Evolutionary conservation across 64 coral and sea anemone species (phyloP), one percentile per base, ranked within the genome.

Genomic region (Hydrozoanthus tunicans): DNA sequence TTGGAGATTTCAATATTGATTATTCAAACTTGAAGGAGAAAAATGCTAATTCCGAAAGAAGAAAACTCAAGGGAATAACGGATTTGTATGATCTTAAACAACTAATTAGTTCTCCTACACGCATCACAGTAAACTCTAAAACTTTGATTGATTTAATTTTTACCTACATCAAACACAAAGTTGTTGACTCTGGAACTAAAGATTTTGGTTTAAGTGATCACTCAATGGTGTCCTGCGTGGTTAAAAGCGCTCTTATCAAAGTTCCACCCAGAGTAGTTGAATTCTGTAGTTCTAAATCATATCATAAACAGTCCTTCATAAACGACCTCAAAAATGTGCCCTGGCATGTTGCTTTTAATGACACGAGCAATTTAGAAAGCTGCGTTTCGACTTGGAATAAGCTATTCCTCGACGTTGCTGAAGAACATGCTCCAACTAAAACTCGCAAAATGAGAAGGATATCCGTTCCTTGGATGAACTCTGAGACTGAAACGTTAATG

Each of bases 201-300:
- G 77, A 79, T 64, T 64, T 91, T 90, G 77, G 77, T 73, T 51
- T 91, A n/a, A 68, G 78, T 51, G 90, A 91, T 81, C 90, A 91
- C 4, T 91, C 76, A 64, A 80, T 80, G 78, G 58, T 80, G 53
- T 80, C 56, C 43, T 80, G 53, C 43, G 78, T 80, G 53, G n/a
- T 80, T 20, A 59, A 53, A 85, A 15, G 57, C 61, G 90, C 77
- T 71, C 59, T 69, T 68, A 89, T 60, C 23, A 81, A 91, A 65
- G 77, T 81, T 64, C 81, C 63, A 4, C 58, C 58, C 0, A 68
- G 17, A 85, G 61, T 32, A 6, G 10, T 64, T 77, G 14, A 89
- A 66, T 85, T 32, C 58, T 62, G 61, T 65, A 24, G 7, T 64
- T 85, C 68, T 82, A 82, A 62, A 59, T 58, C 53, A 54, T 82